These are phyloP conservation scores for Struthio camelus DNA, from an alignment of 2,113 vertebrate genomes.

Conservation along the genomic window DNA sequence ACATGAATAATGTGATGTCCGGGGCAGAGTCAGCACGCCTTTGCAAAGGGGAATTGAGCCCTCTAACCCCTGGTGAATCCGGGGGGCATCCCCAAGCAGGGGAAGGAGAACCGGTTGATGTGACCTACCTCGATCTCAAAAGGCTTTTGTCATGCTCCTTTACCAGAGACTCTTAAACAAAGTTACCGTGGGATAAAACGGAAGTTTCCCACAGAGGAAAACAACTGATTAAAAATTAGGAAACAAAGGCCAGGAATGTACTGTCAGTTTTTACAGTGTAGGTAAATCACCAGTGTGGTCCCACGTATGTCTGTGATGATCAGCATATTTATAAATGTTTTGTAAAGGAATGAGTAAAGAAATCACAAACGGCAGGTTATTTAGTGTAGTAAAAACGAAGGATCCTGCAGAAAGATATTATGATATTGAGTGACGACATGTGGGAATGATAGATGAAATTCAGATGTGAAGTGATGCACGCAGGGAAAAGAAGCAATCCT, in stretches of 20 bases:
- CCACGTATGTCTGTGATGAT: neutral
- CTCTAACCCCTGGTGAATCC: neutral
- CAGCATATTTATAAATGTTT: neutral
- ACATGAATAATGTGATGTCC: rapidly evolving
- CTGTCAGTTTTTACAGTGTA: neutral
- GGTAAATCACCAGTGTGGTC: neutral
- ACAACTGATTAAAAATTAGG: neutral
- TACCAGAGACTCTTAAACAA: neutral
- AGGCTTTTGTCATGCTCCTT: neutral
- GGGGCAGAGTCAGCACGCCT: neutral
- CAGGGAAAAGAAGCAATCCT: neutral
- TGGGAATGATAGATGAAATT: neutral
- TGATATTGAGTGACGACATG: neutral
- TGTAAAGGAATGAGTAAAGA: neutral
- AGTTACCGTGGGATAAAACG: neutral
- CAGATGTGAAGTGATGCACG: neutral
- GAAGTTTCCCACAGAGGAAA: neutral
- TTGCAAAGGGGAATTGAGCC: neutral
- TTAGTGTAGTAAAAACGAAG: neutral
- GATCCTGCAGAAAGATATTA: neutral
- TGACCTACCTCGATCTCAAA: neutral
- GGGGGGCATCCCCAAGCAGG: neutral
- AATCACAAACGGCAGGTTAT: neutral
- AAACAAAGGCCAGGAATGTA: neutral
- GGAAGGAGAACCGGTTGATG: neutral